Percentiles rank a stretch among this genome's conserved stretches.
Evolutionary conservation across 2,888 invertebrate genomes (phyloP).

Genomic region (Carpatolechia fugitivella): DNA sequence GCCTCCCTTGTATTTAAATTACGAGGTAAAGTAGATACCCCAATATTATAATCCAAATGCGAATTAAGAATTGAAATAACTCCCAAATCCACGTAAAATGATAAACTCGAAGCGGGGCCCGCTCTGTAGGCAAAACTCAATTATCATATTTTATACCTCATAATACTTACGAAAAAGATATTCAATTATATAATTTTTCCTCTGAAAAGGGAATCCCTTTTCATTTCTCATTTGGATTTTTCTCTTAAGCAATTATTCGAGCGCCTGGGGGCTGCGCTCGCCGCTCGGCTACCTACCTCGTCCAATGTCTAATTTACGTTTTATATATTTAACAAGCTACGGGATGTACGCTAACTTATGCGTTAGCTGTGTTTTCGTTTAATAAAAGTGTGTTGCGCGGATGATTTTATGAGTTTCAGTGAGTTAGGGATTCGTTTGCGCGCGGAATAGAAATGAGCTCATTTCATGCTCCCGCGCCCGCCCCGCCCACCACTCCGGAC

Average conservation of each 20-base stretch:
- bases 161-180: constrained; percentile 77
- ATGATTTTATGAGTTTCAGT: constrained; percentile 63
- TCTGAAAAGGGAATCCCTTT: constrained; percentile 76
- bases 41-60: constrained; percentile 12
- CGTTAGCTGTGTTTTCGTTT: constrained; percentile 67
- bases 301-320: constrained; percentile 68
- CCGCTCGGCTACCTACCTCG: constrained; percentile 22
- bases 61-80: constrained; percentile 9
- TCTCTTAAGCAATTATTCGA: constrained; percentile 77
- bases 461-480: constrained; percentile 43
- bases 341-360: constrained; percentile 70
- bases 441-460: constrained; percentile 57
- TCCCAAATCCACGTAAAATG: constrained; percentile 19
- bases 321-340: constrained; percentile 69
- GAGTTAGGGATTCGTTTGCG: constrained; percentile 62
- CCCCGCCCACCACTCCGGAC: constrained; percentile 26
- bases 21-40: not conserved
- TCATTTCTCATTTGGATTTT: constrained; percentile 80
- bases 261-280: constrained; percentile 55
- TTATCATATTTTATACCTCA: constrained; percentile 80
- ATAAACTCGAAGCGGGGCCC: constrained; percentile 28
- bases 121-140: constrained; percentile 70
- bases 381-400: constrained; percentile 65
- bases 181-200: constrained; percentile 79
- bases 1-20: not conserved